Evolutionary conservation across 2,113 vertebrate species (phyloP).

Genomic region (Phalacrocorax pelagicus): DNA sequence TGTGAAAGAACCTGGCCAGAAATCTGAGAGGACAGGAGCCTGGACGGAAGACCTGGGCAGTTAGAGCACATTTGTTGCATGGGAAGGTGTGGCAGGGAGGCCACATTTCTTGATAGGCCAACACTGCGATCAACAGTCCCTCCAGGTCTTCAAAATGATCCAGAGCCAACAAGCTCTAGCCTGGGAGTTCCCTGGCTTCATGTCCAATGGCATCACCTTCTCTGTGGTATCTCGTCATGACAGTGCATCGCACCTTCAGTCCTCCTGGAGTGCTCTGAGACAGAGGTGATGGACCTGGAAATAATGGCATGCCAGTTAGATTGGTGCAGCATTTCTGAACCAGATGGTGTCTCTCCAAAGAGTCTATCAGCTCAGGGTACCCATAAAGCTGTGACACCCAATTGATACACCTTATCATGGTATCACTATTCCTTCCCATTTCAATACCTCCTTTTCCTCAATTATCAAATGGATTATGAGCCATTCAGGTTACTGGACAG

Average conservation of each 20-base stretch:
- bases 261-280: neutral
- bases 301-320: neutral
- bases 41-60: neutral
- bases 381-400: rapidly evolving
- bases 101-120: too few relatives aligned
- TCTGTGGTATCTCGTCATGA: rapidly evolving
- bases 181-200: neutral
- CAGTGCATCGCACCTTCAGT: neutral
- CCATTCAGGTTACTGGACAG: neutral
- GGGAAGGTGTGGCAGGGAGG: neutral
- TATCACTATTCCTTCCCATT: neutral
- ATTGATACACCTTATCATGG: rapidly evolving
- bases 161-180: neutral
- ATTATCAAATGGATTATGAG: neutral
- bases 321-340: neutral
- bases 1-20: neutral
- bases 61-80: neutral
- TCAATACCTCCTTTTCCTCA: neutral
- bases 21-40: neutral
- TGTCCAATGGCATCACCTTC: neutral
- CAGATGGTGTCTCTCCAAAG: neutral
- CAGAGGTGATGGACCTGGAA: neutral
- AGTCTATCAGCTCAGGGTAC: neutral
- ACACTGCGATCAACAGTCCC: neutral
- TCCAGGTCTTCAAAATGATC: neutral